Conservation (phyloP, 2,797 vertebrate genomes). For the Gallinago stenura region DNA sequence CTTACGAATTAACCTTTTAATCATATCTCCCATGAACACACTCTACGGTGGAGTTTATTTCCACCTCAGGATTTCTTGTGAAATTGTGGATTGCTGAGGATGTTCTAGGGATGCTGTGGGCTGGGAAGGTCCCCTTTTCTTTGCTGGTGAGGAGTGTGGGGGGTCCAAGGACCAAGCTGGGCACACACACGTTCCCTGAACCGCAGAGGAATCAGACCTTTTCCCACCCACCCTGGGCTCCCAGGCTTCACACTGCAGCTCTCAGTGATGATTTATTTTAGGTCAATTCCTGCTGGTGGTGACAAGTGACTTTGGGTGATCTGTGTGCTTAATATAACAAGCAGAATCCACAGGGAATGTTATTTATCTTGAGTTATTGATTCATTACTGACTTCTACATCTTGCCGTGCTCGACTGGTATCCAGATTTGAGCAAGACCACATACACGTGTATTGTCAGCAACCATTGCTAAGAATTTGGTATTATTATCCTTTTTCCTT, state of each 20-base stretch:
- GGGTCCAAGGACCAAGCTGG: not conserved
- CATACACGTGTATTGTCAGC: not conserved
- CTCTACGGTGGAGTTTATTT: not conserved
- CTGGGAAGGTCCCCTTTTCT: not conserved
- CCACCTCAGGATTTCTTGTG: not conserved
- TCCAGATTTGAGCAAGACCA: not conserved
- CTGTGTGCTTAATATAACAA: constrained; percentile 49
- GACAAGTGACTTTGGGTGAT: constrained; percentile 55
- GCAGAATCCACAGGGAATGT: not conserved
- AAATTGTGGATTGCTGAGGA: not conserved
- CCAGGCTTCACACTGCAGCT: not conserved
- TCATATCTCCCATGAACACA: not conserved
- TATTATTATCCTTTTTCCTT: not conserved
- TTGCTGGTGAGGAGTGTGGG: not conserved
- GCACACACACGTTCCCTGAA: not conserved
- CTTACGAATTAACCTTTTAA: not conserved
- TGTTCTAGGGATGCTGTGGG: not conserved
- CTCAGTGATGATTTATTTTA: constrained; percentile 2
- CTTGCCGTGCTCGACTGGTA: not conserved
- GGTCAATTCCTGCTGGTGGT: constrained; percentile 11
- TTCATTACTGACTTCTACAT: not conserved
- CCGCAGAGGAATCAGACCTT: not conserved
- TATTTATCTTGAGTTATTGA: not conserved
- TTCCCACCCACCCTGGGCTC: not conserved
- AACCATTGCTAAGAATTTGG: not conserved